phyloP scores from a whole-genome alignment of 2,888 invertebrate species.

The Tholera decimalis region DNA sequence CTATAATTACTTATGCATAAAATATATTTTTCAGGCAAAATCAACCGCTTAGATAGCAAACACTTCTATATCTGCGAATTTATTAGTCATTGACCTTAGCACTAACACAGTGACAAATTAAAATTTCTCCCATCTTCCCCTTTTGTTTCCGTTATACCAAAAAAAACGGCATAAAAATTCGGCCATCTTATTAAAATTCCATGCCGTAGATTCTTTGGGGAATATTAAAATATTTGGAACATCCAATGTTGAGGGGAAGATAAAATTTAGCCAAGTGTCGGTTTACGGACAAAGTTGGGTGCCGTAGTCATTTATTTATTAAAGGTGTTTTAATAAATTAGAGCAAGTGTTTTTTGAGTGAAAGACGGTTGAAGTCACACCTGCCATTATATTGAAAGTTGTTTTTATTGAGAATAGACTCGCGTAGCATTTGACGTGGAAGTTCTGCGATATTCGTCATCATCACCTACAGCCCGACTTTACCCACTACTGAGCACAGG shows the following conservation, averaged over 20 bases:
- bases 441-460: no score
- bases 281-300: conserved; percentile 22
- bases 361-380: neutral
- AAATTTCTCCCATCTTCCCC: conserved; percentile 5
- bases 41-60: conserved; percentile 9
- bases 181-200: conserved; percentile 66
- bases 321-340: conserved; percentile 8
- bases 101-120: conserved; percentile 29
- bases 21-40: conserved; percentile 19
- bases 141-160: conserved; percentile 25
- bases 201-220: conserved; percentile 54
- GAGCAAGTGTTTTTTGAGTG: neutral
- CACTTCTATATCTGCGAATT: conserved; percentile 30
- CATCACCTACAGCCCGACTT: no score
- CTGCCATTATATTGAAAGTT: neutral
- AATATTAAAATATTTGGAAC: conserved; percentile 66
- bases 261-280: conserved; percentile 42
- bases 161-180: conserved; percentile 50
- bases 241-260: conserved; percentile 29
- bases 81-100: conserved; percentile 21
- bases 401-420: no score
- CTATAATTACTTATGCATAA: neutral
- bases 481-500: no score
- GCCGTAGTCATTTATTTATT: conserved; percentile 4
- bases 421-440: no score